Evolutionary conservation across 2,113 vertebrate genomes (phyloP), one percentile per base, ranked within the genome.

Genomic region (Orthochromis indermauri): DNA sequence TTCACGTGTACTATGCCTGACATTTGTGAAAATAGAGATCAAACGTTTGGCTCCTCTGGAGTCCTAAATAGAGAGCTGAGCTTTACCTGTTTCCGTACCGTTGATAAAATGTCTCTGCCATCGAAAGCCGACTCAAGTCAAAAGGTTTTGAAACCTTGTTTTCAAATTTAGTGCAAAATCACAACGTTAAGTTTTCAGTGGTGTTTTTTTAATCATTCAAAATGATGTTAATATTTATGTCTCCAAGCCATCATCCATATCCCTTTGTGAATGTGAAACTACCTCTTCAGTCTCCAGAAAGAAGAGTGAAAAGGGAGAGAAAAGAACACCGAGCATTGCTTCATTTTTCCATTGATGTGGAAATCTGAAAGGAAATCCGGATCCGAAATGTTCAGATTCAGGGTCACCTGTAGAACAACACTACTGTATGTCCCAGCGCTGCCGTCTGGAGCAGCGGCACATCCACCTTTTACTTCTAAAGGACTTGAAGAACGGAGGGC

Each of bases 231-330:
- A 42, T 42, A 42, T 76, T 71, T 76, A 26, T 73, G 68, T 73
- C 40, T 73, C 68, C 40, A 17, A 47, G 40, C 24, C 21, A 76
- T 76, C 66, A 71, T 42, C 35, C 66, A 42, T 76, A 28, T 76
- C 68, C 68, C 68, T 79, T 33, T 79, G 31, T 79, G 88, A 96
- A 95, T 95, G 94, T 94, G 94, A 95, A 96, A 84, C 94, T 94
- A 95, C 95, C 95, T 96, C 95, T 90, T 90, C 61, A 88, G 83
- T 89, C 87, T 57, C 87, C 84, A 88, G 79, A 82, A 17, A 83
- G 76, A 78, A 26, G 84, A n/a, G 80, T 28, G 12, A 28, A 26
- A 40, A 33, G 8, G 16, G 28, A 33, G 17, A 7, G 79, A 45
- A 47, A 14, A 81, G 73, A 61, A 73, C 49, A 81, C 31, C 35